These are phyloP conservation scores for Penaeus indicus DNA, from an alignment of 1,140 invertebrate genomes.

Conservation along the genomic window DNA sequence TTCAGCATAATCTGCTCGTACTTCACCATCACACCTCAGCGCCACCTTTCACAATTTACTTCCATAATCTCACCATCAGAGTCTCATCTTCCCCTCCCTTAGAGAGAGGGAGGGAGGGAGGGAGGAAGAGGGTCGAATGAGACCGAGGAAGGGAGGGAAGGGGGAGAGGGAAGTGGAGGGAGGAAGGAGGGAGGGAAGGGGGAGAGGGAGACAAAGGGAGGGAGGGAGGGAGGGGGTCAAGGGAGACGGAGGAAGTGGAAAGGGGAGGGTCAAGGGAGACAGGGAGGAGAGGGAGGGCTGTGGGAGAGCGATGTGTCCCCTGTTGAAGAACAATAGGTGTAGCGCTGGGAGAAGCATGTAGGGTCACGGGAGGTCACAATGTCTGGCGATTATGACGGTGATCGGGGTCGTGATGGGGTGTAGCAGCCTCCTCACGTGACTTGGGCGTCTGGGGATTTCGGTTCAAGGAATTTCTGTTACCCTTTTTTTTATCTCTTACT, in stretches of 20 bases:
- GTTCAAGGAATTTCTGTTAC: no score
- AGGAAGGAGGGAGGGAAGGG: neutral
- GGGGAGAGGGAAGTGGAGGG: neutral
- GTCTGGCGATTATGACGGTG: no score
- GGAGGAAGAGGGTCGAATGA: neutral
- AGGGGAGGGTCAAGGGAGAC: slow-evolving; percentile 5
- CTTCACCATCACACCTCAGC: neutral
- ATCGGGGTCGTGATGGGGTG: no score
- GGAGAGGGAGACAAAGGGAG: neutral
- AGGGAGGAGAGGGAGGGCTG: slow-evolving; percentile 21
- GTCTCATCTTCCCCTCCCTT: neutral
- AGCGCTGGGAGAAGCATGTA: no score
- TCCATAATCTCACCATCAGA: neutral
- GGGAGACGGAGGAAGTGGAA: neutral
- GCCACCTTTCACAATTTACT: neutral
- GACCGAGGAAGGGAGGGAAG: neutral
- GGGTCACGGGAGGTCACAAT: no score
- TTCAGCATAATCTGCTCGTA: no score
- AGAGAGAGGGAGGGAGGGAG: neutral
- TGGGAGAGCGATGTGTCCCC: slow-evolving; percentile 13
- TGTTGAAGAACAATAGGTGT: no score
- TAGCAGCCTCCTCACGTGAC: no score
- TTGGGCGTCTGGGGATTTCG: no score
- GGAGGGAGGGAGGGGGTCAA: neutral
- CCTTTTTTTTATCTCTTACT: no score